Evolutionary conservation across 1,140 invertebrate genomes (phyloP).

Genomic region (Papilio helenus): DNA sequence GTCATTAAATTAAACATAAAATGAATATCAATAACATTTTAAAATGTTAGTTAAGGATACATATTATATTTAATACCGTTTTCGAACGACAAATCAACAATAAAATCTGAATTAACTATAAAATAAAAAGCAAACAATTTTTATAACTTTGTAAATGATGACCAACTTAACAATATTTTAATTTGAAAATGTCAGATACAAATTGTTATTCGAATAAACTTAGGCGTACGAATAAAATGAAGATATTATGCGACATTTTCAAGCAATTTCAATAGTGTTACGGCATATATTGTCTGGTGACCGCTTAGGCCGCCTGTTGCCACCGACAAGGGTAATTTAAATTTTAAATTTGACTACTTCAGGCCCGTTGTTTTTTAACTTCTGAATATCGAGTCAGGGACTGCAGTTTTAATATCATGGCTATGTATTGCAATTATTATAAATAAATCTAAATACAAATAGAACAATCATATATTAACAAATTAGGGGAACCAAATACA

Average conservation of each 20-base stretch:
- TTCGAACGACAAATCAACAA: too few relatives aligned
- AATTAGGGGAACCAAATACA: too few relatives aligned
- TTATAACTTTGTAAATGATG: too few relatives aligned
- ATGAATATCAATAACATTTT: too few relatives aligned
- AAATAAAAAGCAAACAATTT: too few relatives aligned
- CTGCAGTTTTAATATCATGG: not conserved
- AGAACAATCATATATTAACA: too few relatives aligned
- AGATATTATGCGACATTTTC: not conserved
- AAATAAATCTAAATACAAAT: not conserved
- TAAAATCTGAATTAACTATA: too few relatives aligned
- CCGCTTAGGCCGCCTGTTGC: conserved; percentile 5
- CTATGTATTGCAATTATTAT: not conserved
- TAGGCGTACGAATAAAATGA: not conserved
- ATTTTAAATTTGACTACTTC: not conserved
- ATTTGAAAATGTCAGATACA: too few relatives aligned
- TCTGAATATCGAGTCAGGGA: not conserved
- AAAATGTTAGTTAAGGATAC: too few relatives aligned
- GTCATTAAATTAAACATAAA: too few relatives aligned
- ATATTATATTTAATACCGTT: too few relatives aligned
- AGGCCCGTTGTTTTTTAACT: not conserved
- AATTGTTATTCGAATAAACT: not conserved
- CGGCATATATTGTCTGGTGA: not conserved
- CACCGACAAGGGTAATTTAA: not conserved
- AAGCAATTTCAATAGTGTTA: not conserved
- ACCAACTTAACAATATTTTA: too few relatives aligned